phyloP scores from a whole-genome alignment of 2,888 invertebrate genomes.

The Onthophagus sagittarius region DNA sequence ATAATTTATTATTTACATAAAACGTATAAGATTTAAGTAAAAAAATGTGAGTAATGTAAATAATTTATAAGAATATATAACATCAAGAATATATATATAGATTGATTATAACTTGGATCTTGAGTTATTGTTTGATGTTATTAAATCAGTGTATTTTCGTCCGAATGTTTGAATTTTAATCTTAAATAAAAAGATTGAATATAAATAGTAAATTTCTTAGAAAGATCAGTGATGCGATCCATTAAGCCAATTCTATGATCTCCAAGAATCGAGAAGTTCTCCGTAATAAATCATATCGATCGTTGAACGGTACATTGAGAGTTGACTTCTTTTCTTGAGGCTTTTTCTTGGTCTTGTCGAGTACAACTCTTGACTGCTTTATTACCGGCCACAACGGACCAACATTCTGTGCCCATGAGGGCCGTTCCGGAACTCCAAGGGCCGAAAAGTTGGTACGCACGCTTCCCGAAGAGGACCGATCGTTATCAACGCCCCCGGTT shows the following conservation, averaged over 20 bases:
- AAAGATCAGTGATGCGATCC: neutral
- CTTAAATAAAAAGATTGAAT: neutral
- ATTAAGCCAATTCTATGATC: neutral
- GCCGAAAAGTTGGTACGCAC: conserved; percentile 22
- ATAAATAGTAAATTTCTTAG: neutral
- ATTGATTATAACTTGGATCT: too few relatives aligned
- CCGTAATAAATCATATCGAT: neutral
- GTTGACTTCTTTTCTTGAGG: neutral
- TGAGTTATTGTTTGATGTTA: too few relatives aligned
- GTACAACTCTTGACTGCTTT: conserved; percentile 23
- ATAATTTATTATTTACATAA: too few relatives aligned
- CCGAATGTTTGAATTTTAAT: too few relatives aligned
- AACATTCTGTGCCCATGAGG: conserved; percentile 28
- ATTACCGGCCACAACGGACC: conserved; percentile 25
- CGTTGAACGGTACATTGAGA: neutral
- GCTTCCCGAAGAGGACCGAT: conserved; percentile 23
- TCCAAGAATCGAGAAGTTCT: neutral
- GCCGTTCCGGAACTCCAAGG: conserved; percentile 22
- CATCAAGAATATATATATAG: too few relatives aligned
- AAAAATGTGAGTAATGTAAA: too few relatives aligned
- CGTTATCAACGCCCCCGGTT: conserved; percentile 20
- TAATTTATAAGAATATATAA: too few relatives aligned
- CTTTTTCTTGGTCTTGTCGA: neutral
- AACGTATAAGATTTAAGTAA: too few relatives aligned
- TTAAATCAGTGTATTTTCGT: too few relatives aligned